Evolutionary conservation across 1,140 invertebrate species (phyloP).

Genomic region (Drosophila bipectinata): DNA sequence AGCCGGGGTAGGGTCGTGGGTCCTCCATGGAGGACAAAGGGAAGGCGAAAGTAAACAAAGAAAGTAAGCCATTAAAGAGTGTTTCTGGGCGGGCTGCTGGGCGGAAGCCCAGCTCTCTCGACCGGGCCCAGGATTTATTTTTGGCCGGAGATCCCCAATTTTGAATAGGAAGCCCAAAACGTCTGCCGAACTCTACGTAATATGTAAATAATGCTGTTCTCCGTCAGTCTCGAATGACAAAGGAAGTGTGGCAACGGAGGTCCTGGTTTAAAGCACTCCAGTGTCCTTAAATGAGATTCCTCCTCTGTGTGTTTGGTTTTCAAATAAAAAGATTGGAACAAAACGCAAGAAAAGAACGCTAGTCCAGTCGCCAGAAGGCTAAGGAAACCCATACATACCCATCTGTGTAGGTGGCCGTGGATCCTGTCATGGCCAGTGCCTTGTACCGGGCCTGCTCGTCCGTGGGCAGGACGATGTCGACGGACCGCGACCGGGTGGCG

Average conservation of each 20-base stretch:
- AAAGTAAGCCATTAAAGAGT: slow-evolving; percentile 8
- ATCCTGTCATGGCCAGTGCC: slow-evolving; percentile 87
- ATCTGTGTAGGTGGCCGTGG: slow-evolving; percentile 54
- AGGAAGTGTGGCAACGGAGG: too few species aligned
- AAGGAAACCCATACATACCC: slow-evolving; percentile 58
- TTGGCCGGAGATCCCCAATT: slow-evolving; percentile 1
- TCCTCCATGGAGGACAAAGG: slow-evolving; percentile 1
- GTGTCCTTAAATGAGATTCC: too few species aligned
- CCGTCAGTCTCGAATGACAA: too few species aligned
- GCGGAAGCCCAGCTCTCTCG: not conserved
- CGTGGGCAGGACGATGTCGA: slow-evolving; percentile 95
- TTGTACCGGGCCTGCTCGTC: slow-evolving; percentile 93
- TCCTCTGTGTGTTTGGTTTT: too few species aligned
- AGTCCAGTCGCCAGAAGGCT: too few species aligned
- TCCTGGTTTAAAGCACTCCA: too few species aligned
- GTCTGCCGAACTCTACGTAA: not conserved
- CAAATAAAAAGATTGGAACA: too few species aligned
- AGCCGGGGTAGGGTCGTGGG: not conserved
- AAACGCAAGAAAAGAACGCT: too few species aligned
- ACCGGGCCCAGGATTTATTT: not conserved
- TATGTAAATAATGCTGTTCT: not conserved
- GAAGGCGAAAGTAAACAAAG: slow-evolving; percentile 29
- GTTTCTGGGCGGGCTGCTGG: not conserved
- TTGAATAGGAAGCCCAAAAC: not conserved
- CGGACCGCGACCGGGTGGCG: slow-evolving; percentile 92